phyloP scores from a whole-genome alignment of 2,797 vertebrate genomes.

The Cichlasoma orientale region DNA sequence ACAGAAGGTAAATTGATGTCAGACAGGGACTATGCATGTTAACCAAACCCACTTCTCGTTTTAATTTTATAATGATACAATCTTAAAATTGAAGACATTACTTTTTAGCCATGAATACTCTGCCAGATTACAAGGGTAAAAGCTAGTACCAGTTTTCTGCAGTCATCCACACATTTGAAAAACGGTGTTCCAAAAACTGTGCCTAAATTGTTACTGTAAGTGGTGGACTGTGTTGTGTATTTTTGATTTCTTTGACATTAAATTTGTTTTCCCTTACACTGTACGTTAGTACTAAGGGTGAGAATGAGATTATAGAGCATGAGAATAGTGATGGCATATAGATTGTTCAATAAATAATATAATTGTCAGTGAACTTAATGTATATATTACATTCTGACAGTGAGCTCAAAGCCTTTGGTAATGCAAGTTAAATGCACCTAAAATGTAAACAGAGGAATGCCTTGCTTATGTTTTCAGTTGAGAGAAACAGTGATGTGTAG shows the following conservation, averaged over 20 bases:
- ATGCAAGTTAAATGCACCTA: not conserved
- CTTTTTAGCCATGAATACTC: not conserved
- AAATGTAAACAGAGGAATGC: not conserved
- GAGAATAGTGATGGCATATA: not conserved
- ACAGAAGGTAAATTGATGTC: not conserved
- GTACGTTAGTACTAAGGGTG: not conserved
- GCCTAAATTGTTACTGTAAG: not conserved
- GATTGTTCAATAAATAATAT: not conserved
- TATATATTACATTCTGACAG: not conserved
- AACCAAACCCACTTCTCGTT: constrained; percentile 17
- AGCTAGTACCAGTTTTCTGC: constrained; percentile 23
- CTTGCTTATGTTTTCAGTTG: constrained; percentile 23
- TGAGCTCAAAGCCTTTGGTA: not conserved
- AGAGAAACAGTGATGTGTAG: not conserved
- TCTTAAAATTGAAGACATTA: constrained; percentile 5
- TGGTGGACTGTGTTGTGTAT: not conserved
- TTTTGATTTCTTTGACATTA: not conserved
- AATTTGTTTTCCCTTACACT: not conserved
- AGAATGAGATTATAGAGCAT: not conserved
- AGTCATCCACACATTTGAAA: constrained; percentile 23
- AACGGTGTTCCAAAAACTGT: constrained; percentile 15
- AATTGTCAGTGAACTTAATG: not conserved
- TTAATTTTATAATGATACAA: constrained; percentile 29
- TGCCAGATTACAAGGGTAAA: constrained; percentile 6
- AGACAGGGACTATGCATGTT: not conserved